Evolutionary conservation across 2,888 invertebrate species (phyloP), one percentile per base, ranked within the genome.

Genomic region (Sminthurides aquaticus): DNA sequence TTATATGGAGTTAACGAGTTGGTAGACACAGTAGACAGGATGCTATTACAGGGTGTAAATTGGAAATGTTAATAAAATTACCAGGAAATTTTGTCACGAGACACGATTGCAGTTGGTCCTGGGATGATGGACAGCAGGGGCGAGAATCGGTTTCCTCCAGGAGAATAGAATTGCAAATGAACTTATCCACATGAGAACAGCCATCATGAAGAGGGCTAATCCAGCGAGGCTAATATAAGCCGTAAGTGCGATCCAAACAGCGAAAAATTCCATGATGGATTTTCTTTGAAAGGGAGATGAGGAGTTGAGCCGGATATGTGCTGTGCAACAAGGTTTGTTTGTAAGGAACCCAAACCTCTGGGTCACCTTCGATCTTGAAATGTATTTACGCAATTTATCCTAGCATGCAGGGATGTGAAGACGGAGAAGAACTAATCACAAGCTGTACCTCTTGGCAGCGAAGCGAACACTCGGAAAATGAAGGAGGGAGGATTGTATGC

Each of bases 141-240:
- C 52, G 20, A 68, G 55, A 43, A 69, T 68, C 11, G 69, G 68
- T 65, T 69, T 69, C 62, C 69, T 68, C 71, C 71, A 71, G 2
- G 71, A 68, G 60, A 67, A 71, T 11, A 69, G 60, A 49, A 71
- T 71, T 5, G 65, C 59, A 65, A 69, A 71, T 3, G 67, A 67
- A 57, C 68, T 67, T 34, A 67, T 64, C 71, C 71, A 71, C 68
- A 71, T 69, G 27, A 55, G 49, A 11, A 68, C 60, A 0, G 68
- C 69, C 28, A 69, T 49, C 20, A 65, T 27, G 56, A 71, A 71
- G 2, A 71, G 60, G 8, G 67, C 60, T n/a, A 71, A 57, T 2
- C 71, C 71, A 27, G 64, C 68, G 1, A 71, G 3, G 52, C 69
- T 69, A 2, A 63, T 61, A 62, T 66, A 69, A 27, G 65, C 65